phyloP scores from a whole-genome alignment of 2,797 vertebrate species.

The Trachops cirrhosus region DNA sequence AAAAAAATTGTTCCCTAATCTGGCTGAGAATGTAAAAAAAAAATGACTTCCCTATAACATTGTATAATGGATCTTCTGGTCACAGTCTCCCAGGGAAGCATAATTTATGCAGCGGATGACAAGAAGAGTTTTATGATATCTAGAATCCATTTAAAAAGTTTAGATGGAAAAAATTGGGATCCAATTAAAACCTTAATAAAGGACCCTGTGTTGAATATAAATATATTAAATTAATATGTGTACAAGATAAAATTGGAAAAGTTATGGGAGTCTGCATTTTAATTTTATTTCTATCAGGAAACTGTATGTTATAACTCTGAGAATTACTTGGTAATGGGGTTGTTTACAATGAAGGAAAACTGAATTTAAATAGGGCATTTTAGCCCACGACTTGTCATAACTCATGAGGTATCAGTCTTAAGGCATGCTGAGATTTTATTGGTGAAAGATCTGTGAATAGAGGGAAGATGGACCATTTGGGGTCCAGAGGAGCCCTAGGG shows the following conservation, averaged over 20 bases:
- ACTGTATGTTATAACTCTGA: constrained; percentile 46
- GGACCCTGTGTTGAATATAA: constrained; percentile 59
- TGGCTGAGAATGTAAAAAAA: constrained; percentile 39
- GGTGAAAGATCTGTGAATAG: background rate
- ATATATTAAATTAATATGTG: constrained; percentile 66
- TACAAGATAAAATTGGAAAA: constrained; percentile 63
- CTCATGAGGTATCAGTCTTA: background rate
- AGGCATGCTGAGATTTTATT: background rate
- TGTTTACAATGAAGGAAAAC: constrained; percentile 62
- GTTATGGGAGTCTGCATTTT: constrained; percentile 62
- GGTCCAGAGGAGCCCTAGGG: background rate
- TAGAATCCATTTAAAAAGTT: constrained; percentile 70
- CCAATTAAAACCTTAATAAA: constrained; percentile 72
- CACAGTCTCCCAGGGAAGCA: constrained; percentile 33
- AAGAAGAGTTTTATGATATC: constrained; percentile 61
- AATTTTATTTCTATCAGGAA: constrained; percentile 66
- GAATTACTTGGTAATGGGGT: constrained; percentile 53
- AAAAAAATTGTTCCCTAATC: background rate
- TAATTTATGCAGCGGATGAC: constrained; percentile 49
- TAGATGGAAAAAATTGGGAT: constrained; percentile 57
- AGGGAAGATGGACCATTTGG: background rate
- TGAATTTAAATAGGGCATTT: constrained; percentile 60
- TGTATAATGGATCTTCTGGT: constrained; percentile 61
- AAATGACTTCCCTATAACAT: constrained; percentile 38
- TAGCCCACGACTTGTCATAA: constrained; percentile 10